phyloP scores from a whole-genome alignment of 64 coral and sea anemone species.

The Dendronephthya gigantea region DNA sequence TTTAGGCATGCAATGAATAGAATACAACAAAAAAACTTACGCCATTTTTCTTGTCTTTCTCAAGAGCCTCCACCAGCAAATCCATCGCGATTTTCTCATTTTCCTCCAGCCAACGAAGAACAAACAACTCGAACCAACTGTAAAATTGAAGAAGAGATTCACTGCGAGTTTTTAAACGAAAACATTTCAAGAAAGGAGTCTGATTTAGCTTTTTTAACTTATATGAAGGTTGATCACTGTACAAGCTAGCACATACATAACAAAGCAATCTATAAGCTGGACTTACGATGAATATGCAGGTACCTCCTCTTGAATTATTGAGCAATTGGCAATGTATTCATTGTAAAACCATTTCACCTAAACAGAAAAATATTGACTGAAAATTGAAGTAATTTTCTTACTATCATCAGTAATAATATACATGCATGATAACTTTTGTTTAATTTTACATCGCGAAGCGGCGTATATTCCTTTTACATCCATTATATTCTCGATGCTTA shows the following conservation, averaged over 20 bases:
- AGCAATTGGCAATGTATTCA: slow-evolving; percentile 55
- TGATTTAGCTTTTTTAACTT: background rate
- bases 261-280: no score
- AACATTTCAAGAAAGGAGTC: background rate
- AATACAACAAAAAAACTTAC: slow-evolving; percentile 27
- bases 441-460: no score
- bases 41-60: slow-evolving; percentile 71
- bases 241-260: no score
- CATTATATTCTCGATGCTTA: background rate
- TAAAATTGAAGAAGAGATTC: background rate
- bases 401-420: background rate
- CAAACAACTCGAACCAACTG: slow-evolving; percentile 97
- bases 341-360: slow-evolving; percentile 98
- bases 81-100: slow-evolving; percentile 92
- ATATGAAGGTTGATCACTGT: no score
- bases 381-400: background rate
- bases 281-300: slow-evolving; percentile 79
- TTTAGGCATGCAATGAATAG: no score
- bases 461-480: no score
- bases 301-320: slow-evolving; percentile 47
- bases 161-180: no score
- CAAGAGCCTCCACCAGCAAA: slow-evolving; percentile 87
- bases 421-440: background rate
- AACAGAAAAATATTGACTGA: background rate
- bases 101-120: slow-evolving; percentile 87